Percentiles rank a stretch among this genome's conserved stretches.
phyloP scores from a whole-genome alignment of 2,888 invertebrate species.

The Cosmopolites sordidus region DNA sequence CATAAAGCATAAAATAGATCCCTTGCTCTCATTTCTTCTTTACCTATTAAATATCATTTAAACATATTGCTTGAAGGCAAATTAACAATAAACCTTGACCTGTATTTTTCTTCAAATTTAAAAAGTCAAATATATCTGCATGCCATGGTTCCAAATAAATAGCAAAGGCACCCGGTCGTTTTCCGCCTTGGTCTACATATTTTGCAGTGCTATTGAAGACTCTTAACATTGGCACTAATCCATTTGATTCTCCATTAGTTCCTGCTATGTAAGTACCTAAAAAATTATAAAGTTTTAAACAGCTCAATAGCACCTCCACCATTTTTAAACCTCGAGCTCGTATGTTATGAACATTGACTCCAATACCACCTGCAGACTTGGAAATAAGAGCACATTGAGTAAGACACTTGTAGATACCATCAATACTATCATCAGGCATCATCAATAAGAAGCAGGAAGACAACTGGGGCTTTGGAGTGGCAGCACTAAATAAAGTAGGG shows the following conservation, averaged over 20 bases:
- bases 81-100: slow-evolving; percentile 13
- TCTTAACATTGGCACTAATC: slow-evolving; percentile 91
- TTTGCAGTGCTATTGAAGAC: slow-evolving; percentile 94
- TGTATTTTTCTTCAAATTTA: slow-evolving; percentile 92
- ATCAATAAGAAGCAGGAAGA: slow-evolving; percentile 94
- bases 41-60: slow-evolving; percentile 49
- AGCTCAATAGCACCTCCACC: neutral
- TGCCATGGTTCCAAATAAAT: slow-evolving; percentile 99
- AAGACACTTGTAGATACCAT: slow-evolving; percentile 89
- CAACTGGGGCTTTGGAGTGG: slow-evolving; percentile 84
- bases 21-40: slow-evolving; percentile 89
- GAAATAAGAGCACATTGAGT: slow-evolving; percentile 93
- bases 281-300: neutral
- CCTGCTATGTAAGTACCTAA: slow-evolving; percentile 84
- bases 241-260: slow-evolving; percentile 92
- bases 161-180: slow-evolving; percentile 96
- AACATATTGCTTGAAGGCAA: neutral
- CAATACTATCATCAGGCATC: slow-evolving; percentile 92
- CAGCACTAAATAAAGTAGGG: slow-evolving; percentile 94
- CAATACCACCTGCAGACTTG: slow-evolving; percentile 96
- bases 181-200: slow-evolving; percentile 97
- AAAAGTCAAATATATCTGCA: slow-evolving; percentile 91
- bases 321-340: slow-evolving; percentile 60
- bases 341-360: slow-evolving; percentile 93
- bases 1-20: slow-evolving; percentile 96